phyloP scores from a whole-genome alignment of 2,888 invertebrate genomes.

The Pandemis heparana region DNA sequence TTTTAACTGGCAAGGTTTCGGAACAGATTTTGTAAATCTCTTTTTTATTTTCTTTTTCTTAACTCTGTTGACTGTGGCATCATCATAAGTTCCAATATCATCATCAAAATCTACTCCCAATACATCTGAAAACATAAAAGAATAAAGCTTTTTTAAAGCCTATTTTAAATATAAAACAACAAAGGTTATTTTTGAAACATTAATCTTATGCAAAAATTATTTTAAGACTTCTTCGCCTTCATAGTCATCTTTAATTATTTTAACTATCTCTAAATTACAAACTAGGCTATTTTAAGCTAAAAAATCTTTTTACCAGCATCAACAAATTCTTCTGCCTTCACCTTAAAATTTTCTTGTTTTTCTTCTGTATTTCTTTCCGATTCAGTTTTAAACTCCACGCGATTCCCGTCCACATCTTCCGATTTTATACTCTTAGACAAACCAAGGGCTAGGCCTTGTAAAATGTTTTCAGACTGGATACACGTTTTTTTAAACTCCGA shows the following conservation, averaged over 20 bases:
- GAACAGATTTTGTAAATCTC: slow-evolving; percentile 44
- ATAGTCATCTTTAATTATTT: no score
- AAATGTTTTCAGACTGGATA: slow-evolving; percentile 67
- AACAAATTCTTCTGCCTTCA: slow-evolving; percentile 24
- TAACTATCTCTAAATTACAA: no score
- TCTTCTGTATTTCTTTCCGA: neutral
- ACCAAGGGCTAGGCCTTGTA: slow-evolving; percentile 43
- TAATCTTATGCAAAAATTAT: no score
- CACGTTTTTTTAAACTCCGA: slow-evolving; percentile 74
- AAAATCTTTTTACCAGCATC: slow-evolving; percentile 15
- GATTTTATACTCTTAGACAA: slow-evolving; percentile 3
- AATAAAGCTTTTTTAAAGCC: neutral
- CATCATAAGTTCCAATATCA: slow-evolving; percentile 26
- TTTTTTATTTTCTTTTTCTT: slow-evolving; percentile 50
- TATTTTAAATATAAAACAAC: neutral
- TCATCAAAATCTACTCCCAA: slow-evolving; percentile 42
- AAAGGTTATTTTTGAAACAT: no score
- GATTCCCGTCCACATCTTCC: slow-evolving; percentile 4
- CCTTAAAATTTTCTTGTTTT: neutral
- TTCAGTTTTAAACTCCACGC: slow-evolving; percentile 11
- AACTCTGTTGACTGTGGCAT: slow-evolving; percentile 39
- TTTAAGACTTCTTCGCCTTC: no score
- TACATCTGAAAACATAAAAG: slow-evolving; percentile 48
- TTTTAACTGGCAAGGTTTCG: slow-evolving; percentile 53
- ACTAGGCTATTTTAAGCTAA: neutral